Base-by-base conservation (phyloP, 2,888 invertebrate species). In the Sarcophaga variegata region DNA sequence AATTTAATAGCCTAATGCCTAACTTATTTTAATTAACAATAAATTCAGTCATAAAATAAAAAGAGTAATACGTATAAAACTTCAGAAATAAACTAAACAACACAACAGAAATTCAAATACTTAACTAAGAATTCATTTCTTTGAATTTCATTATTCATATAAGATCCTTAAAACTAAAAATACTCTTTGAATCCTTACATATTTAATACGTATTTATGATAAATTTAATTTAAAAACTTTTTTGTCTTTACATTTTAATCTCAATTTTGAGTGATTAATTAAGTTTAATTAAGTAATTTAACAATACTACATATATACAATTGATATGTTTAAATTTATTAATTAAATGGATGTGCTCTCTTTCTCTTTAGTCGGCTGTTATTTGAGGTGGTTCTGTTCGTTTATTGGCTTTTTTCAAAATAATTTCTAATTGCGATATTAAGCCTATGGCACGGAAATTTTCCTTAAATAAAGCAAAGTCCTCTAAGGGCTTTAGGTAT, bases 401-500 rank as follows among this genome's bases (percentile, higher is more conserved):
- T 11, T 87, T 85, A n/a, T 88, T 91, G 4, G 91, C 92, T 71
- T 91, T 92, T 63, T 91, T 91, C 45, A 92, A 85, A 79, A 93
- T 90, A 77, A 89, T 69, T 81, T 93, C 93, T 79, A 93, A 80
- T 81, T 93, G 93, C 2, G 93, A 92, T 27, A 93, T 90, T 77
- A 93, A 80, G 0, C 93, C 93, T 80, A 93, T 93, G 45, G 93
- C 93, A 12, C 93, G 91, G 78, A 91, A 93, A 64, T 93, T 92
- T 78, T 93, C 93, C 82, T 91, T 92, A 82, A 92, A 90, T 6
- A 93, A 90, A 14, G 91, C 93, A 88, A 93, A 93, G 22, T 93
- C 93, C 78, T 93, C 93, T 54, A 93, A 74, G 0, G 93, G 93
- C 67, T 92, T 93, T 0, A 93, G 87, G 74, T 93, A 91, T 60